Evolutionary conservation across 1,140 invertebrate species (phyloP), one percentile per base, ranked within the genome.

Genomic region (Trachelipus rathkii): DNA sequence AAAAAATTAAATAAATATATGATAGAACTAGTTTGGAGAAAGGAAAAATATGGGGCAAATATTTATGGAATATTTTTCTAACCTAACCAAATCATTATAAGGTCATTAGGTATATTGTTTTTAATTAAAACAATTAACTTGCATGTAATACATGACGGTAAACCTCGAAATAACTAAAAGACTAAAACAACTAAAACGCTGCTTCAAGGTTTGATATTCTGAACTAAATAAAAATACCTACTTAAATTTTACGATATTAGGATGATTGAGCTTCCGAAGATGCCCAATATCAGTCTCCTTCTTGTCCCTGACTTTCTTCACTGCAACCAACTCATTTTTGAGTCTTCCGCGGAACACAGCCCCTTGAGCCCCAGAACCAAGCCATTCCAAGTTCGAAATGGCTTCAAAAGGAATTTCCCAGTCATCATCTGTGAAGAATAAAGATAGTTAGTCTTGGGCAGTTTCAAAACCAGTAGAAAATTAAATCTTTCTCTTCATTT

Each of bases 361-460:
- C 19, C 97, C 97, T 85, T 99, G 96, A 19, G 96, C 95, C 24
- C 97, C 97, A 78, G 93, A 94, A 5, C 96, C 96, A 1, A 99
- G 85, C 92, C 95, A 98, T 79, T 94, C 89, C 13, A 98, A 86
- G 81, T 98, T 92, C 69, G 92, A 92, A 74, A 99, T 95, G 10
- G 89, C 88, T 84, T 98, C 95, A 85, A 97, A 97, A 0, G 94
- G 92, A 81, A 98, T 95, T 85, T 98, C 95, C 95, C 95, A 98
- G 80, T 93, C 89, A 85, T 95, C 77, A 24, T 76, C 77, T 79
- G 80, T 60, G 50, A 60, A 60, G 50, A 60, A 60, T 60, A 19
- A 60, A 8, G 8, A 4, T 1, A 6, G 33, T 33, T 1, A 6
- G 33, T 33, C 1, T 33, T 33, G 6, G 33, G 33, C 6, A 33